phyloP scores from a whole-genome alignment of 2,797 vertebrate species.

The Sus cebifrons region DNA sequence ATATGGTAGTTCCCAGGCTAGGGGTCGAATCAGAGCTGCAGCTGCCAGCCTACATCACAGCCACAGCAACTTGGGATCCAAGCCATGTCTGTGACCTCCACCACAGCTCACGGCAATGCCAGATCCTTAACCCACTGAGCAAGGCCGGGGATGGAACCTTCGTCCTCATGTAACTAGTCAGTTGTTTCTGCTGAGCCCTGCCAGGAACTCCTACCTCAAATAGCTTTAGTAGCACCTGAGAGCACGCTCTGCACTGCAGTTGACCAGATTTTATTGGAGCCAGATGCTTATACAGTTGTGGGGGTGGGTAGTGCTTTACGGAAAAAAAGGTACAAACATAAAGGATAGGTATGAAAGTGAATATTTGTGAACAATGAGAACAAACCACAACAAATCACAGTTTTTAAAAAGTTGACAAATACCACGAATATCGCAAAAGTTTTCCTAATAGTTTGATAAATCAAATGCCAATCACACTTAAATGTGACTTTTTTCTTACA shows the following conservation, averaged over 20 bases:
- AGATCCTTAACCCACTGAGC: too few species aligned
- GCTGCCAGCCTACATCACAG: too few species aligned
- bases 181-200: too few species aligned
- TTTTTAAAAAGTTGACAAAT: conserved; percentile 20
- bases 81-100: too few species aligned
- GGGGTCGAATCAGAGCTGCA: too few species aligned
- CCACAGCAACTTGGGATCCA: too few species aligned
- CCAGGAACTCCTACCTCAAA: background rate
- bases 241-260: background rate
- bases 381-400: conserved; percentile 20
- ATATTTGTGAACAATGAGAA: conserved; percentile 63
- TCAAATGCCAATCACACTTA: background rate
- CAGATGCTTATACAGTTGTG: background rate
- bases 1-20: too few species aligned
- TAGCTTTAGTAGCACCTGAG: background rate
- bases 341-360: background rate
- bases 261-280: background rate
- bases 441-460: background rate
- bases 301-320: background rate
- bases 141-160: too few species aligned
- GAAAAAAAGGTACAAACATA: background rate
- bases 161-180: too few species aligned
- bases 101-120: too few species aligned
- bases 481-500: background rate
- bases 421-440: background rate